These are phyloP conservation scores for Aplidium turbinatum DNA, from an alignment of 23 tunicate genomes.

Conservation along the genomic window DNA sequence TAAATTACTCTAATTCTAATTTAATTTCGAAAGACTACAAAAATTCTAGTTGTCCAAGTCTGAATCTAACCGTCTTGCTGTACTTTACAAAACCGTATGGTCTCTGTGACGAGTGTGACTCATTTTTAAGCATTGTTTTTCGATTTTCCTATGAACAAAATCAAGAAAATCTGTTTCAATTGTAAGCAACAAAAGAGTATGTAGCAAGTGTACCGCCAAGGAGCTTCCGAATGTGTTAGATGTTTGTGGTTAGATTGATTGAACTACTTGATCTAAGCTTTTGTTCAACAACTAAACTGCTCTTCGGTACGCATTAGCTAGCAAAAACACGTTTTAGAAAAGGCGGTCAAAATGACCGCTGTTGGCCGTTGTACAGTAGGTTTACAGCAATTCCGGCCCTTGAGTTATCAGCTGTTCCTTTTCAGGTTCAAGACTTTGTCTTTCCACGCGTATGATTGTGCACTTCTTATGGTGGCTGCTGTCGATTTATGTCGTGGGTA, in stretches of 20 bases:
- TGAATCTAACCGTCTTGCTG: too few relatives aligned
- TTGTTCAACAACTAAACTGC: slow-evolving; percentile 18
- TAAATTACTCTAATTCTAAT: too few relatives aligned
- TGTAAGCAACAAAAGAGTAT: slow-evolving; percentile 35
- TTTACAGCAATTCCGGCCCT: slow-evolving; percentile 20
- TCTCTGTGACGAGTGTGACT: slow-evolving; percentile 14
- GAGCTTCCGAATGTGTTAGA: slow-evolving; percentile 19
- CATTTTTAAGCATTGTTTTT: slow-evolving; percentile 32
- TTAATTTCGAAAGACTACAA: too few relatives aligned
- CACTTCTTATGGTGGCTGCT: too few relatives aligned
- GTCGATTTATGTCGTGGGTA: too few relatives aligned
- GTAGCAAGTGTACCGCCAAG: slow-evolving; percentile 33
- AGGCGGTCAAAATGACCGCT: slow-evolving; percentile 36
- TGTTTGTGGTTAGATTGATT: slow-evolving; percentile 32
- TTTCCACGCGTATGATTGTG: too few relatives aligned
- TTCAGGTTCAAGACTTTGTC: too few relatives aligned
- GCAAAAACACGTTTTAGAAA: slow-evolving; percentile 16
- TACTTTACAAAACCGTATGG: background rate
- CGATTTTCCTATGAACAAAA: slow-evolving; percentile 12
- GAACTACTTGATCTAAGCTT: slow-evolving; percentile 22
- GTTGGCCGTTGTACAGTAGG: slow-evolving; percentile 19
- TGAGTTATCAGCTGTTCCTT: too few relatives aligned
- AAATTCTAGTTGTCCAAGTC: too few relatives aligned
- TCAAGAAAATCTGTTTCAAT: slow-evolving; percentile 26
- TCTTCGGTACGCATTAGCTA: slow-evolving; percentile 16